Percentiles rank a stretch among this genome's conserved stretches.
Conservation (phyloP, 2,888 invertebrate genomes). For the Sarcophaga variegata region DNA sequence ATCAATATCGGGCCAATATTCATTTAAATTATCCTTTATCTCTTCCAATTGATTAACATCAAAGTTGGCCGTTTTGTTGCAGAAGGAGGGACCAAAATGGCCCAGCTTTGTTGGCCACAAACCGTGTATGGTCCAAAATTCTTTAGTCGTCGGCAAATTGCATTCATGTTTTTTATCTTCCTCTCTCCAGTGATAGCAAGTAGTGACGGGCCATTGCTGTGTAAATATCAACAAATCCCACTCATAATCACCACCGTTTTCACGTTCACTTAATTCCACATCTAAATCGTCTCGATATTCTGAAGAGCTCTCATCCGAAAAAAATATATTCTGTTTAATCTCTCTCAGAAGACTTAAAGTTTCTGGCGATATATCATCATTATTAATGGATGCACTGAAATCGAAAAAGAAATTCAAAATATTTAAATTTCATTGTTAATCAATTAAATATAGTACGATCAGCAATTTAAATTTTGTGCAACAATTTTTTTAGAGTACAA, state of each 20-base stretch:
- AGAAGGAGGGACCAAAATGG: constrained; percentile 87
- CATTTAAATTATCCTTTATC: constrained; percentile 84
- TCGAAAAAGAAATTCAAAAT: neutral
- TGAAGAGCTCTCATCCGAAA: constrained; percentile 71
- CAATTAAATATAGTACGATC: too few species aligned
- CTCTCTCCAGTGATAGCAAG: constrained; percentile 88
- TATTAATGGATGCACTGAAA: constrained; percentile 62
- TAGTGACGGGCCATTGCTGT: constrained; percentile 90
- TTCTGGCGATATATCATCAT: constrained; percentile 45
- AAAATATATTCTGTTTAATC: constrained; percentile 66
- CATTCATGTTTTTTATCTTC: constrained; percentile 85
- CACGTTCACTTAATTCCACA: constrained; percentile 50
- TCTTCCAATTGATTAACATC: constrained; percentile 84
- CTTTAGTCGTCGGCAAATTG: constrained; percentile 84
- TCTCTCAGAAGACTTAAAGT: constrained; percentile 42
- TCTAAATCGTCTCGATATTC: constrained; percentile 71
- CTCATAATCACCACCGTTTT: constrained; percentile 76
- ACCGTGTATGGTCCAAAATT: constrained; percentile 91
- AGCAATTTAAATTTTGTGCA: neutral
- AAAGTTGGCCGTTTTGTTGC: constrained; percentile 87
- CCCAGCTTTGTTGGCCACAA: constrained; percentile 90
- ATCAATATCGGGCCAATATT: constrained; percentile 89
- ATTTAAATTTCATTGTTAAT: neutral
- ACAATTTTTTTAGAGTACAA: too few species aligned
- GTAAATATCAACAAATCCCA: constrained; percentile 92